Evolutionary conservation across 1,140 invertebrate species (phyloP), one percentile per base, ranked within the genome.

Genomic region (Ctenoplectra terminalis): DNA sequence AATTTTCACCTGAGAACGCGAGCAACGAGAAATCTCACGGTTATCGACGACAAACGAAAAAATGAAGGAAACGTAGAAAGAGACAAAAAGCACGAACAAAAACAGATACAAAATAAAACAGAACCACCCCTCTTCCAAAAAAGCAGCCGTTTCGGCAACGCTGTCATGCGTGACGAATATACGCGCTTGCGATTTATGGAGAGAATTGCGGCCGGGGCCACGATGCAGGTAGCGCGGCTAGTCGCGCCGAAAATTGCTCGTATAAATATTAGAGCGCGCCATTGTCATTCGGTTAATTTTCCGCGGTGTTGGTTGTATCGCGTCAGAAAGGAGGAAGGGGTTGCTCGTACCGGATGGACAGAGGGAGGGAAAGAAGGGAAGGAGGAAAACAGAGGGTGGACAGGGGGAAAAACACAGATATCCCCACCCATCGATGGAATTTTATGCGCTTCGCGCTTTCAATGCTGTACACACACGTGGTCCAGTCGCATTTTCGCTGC

Each of bases 261-360:
- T 92, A 92, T 92, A 92, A 92, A 92, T 92, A 92, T 92, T 91
- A 85, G 85, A 89, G 81, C 76, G 85, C 64, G 89, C 84, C 81
- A 87, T 91, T 88, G 89, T 90, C 86, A 85, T 82, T 86, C 89
- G 88, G 90, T 90, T 92, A 92, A 92, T 91, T 92, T 91, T 90
- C 83, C 86, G 83, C 86, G 82, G 82, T 78, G 85, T 71, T 87
- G 72, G 54, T 74, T 69, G 78, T 76, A 63, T 73, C 48, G 78
- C 70, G 48, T 48, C 58, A 26, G 81, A 75, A 69, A 80, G 37
- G 46, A 37, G 54, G 46, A 48, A 15, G 13, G 64, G 37, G 29
- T 31, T 40, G 37, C n/a, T 23, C 20, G 67, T 46, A 20, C 20
- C 34, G 26, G 17, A 3, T 13, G 17, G 20, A 31, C 64, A n/a